Percentiles rank a stretch among this genome's conserved stretches.
Conservation (phyloP, 2,113 vertebrate species). For the Otus sunia region DNA sequence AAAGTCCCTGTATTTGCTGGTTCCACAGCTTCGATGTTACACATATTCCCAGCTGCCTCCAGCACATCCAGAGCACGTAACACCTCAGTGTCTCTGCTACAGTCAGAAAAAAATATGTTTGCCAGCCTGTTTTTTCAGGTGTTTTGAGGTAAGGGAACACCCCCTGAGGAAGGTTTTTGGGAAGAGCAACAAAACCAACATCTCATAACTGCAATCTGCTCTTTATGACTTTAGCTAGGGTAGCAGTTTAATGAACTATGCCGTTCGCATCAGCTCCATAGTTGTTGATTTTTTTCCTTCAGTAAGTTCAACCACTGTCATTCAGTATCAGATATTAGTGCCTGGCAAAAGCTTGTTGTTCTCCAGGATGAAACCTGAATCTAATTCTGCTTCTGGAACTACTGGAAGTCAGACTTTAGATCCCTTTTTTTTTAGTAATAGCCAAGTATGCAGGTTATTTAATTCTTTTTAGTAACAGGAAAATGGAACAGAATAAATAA, state of each 20-base stretch:
- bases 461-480: not conserved
- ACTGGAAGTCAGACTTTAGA: not conserved
- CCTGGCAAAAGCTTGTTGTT: not conserved
- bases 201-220: not conserved
- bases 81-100: not conserved
- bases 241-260: not conserved
- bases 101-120: not conserved
- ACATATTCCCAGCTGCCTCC: not conserved
- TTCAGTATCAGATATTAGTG: not conserved
- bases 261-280: not conserved
- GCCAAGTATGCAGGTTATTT: not conserved
- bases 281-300: not conserved
- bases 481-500: not conserved
- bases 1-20: fast-evolving
- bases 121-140: not conserved
- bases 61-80: not conserved
- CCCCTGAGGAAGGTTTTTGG: not conserved
- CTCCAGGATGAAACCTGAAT: not conserved
- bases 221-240: not conserved
- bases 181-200: not conserved
- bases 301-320: not conserved
- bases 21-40: not conserved
- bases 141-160: not conserved
- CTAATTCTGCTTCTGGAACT: not conserved
- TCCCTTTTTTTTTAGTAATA: not conserved